phyloP scores from a whole-genome alignment of 2,888 invertebrate genomes.

The Eristalinus aeneus region DNA sequence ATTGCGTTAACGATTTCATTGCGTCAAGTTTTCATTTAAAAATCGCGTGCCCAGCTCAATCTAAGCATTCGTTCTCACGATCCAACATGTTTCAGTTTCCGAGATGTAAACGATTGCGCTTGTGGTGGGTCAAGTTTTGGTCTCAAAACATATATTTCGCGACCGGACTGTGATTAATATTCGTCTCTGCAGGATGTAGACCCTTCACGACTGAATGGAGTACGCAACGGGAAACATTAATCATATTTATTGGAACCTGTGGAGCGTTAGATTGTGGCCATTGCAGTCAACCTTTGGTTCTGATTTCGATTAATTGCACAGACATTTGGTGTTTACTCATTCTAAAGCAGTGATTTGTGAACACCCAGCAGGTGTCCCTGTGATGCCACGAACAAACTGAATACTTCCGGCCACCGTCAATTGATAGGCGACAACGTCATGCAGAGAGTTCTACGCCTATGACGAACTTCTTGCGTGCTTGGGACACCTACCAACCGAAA shows the following conservation, averaged over 20 bases:
- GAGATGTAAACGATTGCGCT: conserved; percentile 25
- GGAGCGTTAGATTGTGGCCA: background rate
- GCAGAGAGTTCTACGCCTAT: background rate
- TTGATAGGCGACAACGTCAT: background rate
- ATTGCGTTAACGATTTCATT: background rate
- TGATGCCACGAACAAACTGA: background rate
- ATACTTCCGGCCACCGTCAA: background rate
- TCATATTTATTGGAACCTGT: conserved; percentile 10
- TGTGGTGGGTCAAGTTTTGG: conserved; percentile 11
- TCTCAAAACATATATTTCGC: background rate
- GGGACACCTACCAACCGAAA: conserved; percentile 18
- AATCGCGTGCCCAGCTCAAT: background rate
- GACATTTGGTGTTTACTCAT: background rate
- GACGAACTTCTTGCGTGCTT: conserved; percentile 45
- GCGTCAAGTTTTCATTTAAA: background rate
- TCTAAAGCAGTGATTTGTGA: background rate
- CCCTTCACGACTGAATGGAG: conserved; percentile 16
- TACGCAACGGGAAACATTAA: conserved; percentile 25
- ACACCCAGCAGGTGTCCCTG: background rate
- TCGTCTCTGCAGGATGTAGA: conserved; percentile 26
- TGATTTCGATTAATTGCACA: background rate
- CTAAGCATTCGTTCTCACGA: conserved; percentile 1
- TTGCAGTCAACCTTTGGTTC: background rate
- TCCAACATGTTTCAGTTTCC: conserved; percentile 28
- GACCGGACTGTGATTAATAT: conserved; percentile 28